Evolutionary conservation across 1,140 invertebrate species (phyloP), one percentile per base, ranked within the genome.

Genomic region (Aleiodes sp.): DNA sequence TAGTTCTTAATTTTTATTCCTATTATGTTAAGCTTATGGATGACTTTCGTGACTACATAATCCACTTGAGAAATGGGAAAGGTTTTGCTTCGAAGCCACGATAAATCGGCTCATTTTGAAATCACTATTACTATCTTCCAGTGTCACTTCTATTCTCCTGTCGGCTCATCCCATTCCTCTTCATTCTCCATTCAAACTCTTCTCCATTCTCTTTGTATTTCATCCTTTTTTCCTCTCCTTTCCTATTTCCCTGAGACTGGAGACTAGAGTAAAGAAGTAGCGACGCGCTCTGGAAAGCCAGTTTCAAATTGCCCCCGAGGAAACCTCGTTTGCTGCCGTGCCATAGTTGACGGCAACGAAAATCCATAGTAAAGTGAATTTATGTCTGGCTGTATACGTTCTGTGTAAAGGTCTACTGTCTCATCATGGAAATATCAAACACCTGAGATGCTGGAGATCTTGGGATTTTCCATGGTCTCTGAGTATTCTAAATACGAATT

Each of bases 261-360:
- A 4, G 29, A 4, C 4, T n/a, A 29, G 24, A 61, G 24, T 37
- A 35, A 10, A 63, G 59, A n/a, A n/a, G 35, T 39, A 39, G 35
- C 14, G 35, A 9, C 35, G 33, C 33, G 33, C 33, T 43, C 19
- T 26, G 37, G 39, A 39, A 67, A 68, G 60, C 65, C 60, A 52
- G 33, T 68, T 68, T 68, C 21, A 68, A 68, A 68, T 60, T 68
- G 65, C 57, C 65, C 65, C 60, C 21, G 26, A 60, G 65, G 57
- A 68, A 46, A 43, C 16, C 35, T 43, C 65, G 14, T 59, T 43
- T 43, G n/a, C 39, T 16, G 39, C 39, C 39, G 39, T 6, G 14
- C 19, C 39, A 43, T n/a, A 43, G 39, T 43, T 43, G 39, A 16
- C 39, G 39, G 39, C n/a, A 16, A 43, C 39, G 19, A 43, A 43